These are phyloP conservation scores for Acholoe squamosa DNA, from an alignment of 2,888 invertebrate genomes.

Conservation along the genomic window DNA sequence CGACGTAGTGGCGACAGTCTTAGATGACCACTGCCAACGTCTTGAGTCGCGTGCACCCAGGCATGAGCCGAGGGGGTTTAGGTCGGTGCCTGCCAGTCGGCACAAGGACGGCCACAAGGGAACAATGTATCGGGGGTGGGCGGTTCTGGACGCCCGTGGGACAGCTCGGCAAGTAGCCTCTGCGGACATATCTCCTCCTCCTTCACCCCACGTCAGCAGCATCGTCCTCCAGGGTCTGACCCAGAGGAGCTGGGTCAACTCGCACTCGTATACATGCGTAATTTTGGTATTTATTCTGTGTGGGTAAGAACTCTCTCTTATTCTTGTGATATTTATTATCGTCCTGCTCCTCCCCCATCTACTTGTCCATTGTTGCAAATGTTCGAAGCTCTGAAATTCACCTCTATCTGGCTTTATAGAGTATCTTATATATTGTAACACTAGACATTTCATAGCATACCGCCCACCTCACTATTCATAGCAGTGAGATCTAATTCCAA, in stretches of 20 bases:
- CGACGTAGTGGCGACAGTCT: conserved; percentile 40
- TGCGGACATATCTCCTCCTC: neutral
- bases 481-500: too few relatives aligned
- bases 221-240: neutral
- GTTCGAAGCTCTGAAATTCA: too few relatives aligned
- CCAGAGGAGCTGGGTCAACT: neutral
- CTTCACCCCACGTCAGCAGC: neutral
- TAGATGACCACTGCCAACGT: conserved; percentile 16
- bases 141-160: neutral
- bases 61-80: conserved; percentile 37
- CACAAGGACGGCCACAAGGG: neutral
- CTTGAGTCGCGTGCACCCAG: conserved; percentile 9
- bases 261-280: too few relatives aligned
- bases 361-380: too few relatives aligned
- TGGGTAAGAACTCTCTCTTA: too few relatives aligned
- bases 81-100: conserved; percentile 12
- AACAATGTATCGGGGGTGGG: neutral
- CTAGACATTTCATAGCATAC: too few relatives aligned
- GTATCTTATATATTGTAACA: too few relatives aligned
- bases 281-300: too few relatives aligned
- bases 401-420: too few relatives aligned
- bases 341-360: too few relatives aligned
- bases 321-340: too few relatives aligned
- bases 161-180: neutral
- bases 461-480: too few relatives aligned